Percentiles rank a stretch among this genome's conserved stretches.
These are phyloP conservation scores for Chirona hameri DNA, from an alignment of 2,888 invertebrate species.

Conservation along the genomic window DNA sequence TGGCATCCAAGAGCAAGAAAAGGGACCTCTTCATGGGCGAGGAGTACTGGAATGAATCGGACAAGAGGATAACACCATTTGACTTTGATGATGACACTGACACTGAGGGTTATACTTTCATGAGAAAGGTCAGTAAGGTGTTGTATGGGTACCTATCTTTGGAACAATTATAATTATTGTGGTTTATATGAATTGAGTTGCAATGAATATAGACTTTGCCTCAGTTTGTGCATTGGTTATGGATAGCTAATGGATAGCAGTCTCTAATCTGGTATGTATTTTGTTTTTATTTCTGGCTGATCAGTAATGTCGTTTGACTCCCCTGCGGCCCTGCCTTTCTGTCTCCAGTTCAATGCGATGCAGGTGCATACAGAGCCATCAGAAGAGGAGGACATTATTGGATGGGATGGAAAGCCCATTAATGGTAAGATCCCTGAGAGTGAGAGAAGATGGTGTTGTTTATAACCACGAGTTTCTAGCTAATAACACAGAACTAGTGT, in stretches of 20 bases:
- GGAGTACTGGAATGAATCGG: slow-evolving; percentile 2
- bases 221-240: no score
- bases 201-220: no score
- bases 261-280: no score
- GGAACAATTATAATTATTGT: background rate
- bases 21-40: background rate
- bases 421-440: background rate
- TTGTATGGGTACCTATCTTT: no score
- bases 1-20: background rate
- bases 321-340: background rate
- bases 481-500: no score
- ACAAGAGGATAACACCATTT: background rate
- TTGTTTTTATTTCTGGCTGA: no score
- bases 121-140: background rate
- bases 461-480: no score
- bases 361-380: background rate
- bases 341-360: background rate
- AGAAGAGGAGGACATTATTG: slow-evolving; percentile 1
- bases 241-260: no score
- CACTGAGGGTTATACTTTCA: background rate
- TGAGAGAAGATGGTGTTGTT: no score
- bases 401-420: background rate
- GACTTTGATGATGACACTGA: slow-evolving; percentile 9
- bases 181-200: background rate
- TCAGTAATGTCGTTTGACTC: no score